These are phyloP conservation scores for Leucosticte australis DNA, from an alignment of 2,113 vertebrate species.

Conservation along the genomic window DNA sequence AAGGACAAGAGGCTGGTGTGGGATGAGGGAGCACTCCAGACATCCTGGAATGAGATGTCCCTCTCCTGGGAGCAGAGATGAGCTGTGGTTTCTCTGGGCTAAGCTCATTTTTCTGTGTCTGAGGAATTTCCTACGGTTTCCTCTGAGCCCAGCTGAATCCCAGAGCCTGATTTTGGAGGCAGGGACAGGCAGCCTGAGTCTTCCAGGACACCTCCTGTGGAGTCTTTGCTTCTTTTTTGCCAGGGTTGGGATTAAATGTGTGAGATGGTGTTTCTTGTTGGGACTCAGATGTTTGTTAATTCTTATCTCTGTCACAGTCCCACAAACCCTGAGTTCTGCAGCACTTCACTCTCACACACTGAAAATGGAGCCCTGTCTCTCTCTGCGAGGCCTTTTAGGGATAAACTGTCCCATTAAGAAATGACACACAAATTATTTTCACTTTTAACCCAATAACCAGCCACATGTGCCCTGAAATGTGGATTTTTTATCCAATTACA, in stretches of 20 bases:
- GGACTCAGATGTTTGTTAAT: background rate
- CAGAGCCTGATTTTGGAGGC: background rate
- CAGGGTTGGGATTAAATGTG: background rate
- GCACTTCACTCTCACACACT: background rate
- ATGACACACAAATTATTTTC: background rate
- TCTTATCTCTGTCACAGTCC: background rate
- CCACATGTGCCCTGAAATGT: background rate
- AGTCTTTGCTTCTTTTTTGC: background rate
- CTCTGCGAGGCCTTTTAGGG: background rate
- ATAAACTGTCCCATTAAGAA: background rate
- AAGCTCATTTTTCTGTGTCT: background rate
- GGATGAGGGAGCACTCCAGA: background rate
- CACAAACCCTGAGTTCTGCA: background rate
- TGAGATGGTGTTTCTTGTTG: background rate
- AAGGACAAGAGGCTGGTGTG: background rate
- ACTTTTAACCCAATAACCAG: background rate
- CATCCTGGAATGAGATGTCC: background rate
- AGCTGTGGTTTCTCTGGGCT: conserved; percentile 5
- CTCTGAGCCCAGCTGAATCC: background rate
- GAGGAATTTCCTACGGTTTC: background rate
- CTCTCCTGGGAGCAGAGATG: background rate
- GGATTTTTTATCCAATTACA: background rate
- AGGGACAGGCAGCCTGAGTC: background rate
- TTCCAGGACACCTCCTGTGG: background rate
- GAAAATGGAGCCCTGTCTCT: background rate